phyloP scores from a whole-genome alignment of 2,113 vertebrate species.

The Machaerirhynchus nigripectus region DNA sequence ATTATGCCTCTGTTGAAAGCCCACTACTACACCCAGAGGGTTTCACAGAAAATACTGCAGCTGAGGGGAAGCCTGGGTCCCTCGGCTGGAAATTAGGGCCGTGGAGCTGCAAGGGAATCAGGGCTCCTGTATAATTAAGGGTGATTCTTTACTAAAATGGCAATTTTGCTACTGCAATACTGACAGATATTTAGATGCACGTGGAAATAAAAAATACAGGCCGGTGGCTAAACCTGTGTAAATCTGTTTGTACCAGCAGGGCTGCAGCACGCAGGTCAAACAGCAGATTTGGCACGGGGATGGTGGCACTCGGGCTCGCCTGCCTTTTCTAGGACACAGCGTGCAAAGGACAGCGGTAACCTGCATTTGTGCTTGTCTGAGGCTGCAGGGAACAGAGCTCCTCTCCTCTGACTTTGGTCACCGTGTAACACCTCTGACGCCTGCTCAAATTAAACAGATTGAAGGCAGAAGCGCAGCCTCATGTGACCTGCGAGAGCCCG shows the following conservation, averaged over 20 bases:
- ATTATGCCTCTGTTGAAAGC: background rate
- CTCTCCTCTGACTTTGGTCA: background rate
- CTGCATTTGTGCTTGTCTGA: background rate
- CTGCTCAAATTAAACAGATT: background rate
- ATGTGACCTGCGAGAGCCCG: rapidly evolving
- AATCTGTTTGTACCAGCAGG: background rate
- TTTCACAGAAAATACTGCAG: background rate
- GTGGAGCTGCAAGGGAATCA: background rate
- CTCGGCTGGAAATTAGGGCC: background rate
- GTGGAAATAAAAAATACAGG: background rate
- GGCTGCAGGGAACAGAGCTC: background rate
- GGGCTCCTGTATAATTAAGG: background rate
- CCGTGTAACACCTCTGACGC: background rate
- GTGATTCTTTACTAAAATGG: background rate
- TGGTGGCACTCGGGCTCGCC: rapidly evolving
- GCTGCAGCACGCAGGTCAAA: background rate
- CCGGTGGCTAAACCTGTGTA: background rate
- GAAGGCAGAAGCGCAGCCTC: background rate
- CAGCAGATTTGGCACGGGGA: background rate
- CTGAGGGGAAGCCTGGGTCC: background rate
- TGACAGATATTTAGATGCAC: background rate
- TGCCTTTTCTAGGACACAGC: background rate
- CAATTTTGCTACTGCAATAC: background rate
- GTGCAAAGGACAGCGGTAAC: background rate
- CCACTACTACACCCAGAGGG: background rate